Conservation (phyloP, 2,113 vertebrate genomes). For the Rhabdomys dilectus region DNA sequence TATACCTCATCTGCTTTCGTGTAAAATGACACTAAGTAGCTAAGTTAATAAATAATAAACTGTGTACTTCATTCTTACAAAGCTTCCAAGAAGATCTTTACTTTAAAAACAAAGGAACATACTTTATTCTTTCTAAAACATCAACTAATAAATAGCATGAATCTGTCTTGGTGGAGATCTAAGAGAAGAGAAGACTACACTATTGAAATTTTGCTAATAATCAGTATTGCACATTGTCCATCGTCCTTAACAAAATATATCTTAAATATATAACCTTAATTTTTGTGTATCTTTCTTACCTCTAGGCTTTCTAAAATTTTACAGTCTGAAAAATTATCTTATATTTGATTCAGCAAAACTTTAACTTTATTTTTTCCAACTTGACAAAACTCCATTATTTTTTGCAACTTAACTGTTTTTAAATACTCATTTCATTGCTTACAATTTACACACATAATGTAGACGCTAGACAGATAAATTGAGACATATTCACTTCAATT, state of each 20-base stretch:
- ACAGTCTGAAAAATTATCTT: not conserved
- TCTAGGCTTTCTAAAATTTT: not conserved
- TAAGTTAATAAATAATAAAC: not conserved
- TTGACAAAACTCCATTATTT: not conserved
- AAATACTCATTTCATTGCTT: not conserved
- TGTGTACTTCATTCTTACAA: not conserved
- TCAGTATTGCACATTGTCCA: not conserved
- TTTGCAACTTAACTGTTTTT: not conserved
- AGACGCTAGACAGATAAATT: not conserved
- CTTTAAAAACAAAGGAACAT: not conserved
- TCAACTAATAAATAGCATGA: not conserved
- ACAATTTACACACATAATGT: not conserved
- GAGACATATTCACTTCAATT: not conserved
- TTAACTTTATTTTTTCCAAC: not conserved
- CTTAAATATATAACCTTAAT: not conserved
- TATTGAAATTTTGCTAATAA: not conserved
- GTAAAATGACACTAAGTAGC: not conserved
- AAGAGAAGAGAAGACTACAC: not conserved
- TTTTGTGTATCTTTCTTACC: not conserved
- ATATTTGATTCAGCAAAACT: not conserved
- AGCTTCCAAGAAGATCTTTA: conserved; percentile 12
- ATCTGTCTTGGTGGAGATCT: not conserved
- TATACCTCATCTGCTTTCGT: not conserved
- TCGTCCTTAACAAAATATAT: not conserved
- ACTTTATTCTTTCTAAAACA: conserved; percentile 29